Conservation (phyloP, 2,797 vertebrate species). For the Gallirallus australis region DNA sequence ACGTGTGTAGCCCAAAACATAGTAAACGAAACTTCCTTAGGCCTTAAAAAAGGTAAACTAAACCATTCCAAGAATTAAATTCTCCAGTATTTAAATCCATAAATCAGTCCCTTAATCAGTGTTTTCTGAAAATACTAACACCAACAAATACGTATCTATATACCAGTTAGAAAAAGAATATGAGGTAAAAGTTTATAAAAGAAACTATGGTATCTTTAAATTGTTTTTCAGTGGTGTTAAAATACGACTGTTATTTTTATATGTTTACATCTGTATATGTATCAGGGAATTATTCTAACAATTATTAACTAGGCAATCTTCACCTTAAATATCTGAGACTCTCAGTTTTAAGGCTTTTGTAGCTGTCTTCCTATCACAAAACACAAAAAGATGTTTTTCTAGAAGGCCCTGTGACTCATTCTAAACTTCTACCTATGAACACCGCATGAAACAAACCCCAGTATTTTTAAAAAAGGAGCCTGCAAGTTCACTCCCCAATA, state of each 20-base stretch:
- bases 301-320: not conserved
- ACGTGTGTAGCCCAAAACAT: not conserved
- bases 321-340: not conserved
- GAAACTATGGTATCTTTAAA: not conserved
- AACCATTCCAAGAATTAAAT: not conserved
- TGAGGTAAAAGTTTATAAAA: not conserved
- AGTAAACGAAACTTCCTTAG: not conserved
- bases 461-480: not conserved
- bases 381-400: not conserved
- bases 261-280: not conserved
- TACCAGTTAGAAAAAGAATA: not conserved
- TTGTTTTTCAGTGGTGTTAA: not conserved
- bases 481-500: not conserved
- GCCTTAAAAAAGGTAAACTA: not conserved
- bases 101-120: not conserved
- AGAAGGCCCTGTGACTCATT: not conserved
- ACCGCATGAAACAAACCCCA: not conserved
- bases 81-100: not conserved
- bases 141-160: not conserved
- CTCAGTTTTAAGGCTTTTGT: not conserved
- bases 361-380: not conserved
- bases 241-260: not conserved
- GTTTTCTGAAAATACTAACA: not conserved
- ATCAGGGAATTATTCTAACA: not conserved
- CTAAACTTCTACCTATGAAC: not conserved